These are phyloP conservation scores for Diplolepis rosae DNA, from an alignment of 2,888 invertebrate genomes.

Conservation along the genomic window DNA sequence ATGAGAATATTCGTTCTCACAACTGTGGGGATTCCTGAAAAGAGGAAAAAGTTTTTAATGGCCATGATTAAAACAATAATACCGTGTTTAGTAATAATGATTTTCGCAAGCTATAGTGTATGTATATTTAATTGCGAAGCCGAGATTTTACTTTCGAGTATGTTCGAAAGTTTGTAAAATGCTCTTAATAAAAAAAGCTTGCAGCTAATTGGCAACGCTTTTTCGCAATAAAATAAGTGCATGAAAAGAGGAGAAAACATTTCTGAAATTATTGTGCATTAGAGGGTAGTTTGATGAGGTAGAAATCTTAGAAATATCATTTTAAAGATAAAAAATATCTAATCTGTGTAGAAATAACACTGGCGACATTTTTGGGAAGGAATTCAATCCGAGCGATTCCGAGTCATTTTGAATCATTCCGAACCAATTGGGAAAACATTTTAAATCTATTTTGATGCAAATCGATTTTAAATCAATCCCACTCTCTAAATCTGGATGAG, in stretches of 20 bases:
- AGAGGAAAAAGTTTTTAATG: conserved; percentile 15
- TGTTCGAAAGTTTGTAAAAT: neutral
- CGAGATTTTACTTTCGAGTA: neutral
- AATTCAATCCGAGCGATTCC: too few relatives aligned
- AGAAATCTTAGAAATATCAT: conserved; percentile 23
- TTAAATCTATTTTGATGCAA: too few relatives aligned
- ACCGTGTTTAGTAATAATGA: too few relatives aligned
- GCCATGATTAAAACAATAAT: too few relatives aligned
- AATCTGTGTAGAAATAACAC: too few relatives aligned
- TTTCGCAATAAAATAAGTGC: neutral
- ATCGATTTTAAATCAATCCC: too few relatives aligned
- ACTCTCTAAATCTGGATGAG: too few relatives aligned
- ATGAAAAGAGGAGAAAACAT: neutral
- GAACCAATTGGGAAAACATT: too few relatives aligned
- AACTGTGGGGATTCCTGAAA: conserved; percentile 85
- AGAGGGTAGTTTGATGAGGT: neutral
- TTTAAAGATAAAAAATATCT: too few relatives aligned
- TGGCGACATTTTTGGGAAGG: too few relatives aligned
- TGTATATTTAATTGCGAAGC: neutral
- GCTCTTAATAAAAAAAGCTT: neutral
- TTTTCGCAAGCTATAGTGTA: too few relatives aligned
- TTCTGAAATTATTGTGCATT: neutral
- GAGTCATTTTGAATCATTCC: too few relatives aligned
- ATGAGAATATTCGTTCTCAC: conserved; percentile 92
- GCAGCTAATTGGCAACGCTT: conserved; percentile 4